Evolutionary conservation across 2,113 vertebrate genomes (phyloP), one percentile per base, ranked within the genome.

Genomic region (Ranitomeya variabilis): DNA sequence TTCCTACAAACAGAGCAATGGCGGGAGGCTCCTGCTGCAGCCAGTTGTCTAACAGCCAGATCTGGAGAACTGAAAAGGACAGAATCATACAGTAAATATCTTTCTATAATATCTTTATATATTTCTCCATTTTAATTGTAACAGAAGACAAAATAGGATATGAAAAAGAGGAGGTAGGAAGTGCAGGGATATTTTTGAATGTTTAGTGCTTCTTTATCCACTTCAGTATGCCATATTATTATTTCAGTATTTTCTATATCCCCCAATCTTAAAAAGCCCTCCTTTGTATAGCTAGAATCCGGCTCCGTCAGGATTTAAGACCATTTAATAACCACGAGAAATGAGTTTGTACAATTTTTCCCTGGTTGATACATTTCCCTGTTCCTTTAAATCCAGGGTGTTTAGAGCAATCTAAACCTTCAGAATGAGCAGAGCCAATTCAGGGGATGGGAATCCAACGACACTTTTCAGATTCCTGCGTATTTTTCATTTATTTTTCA

Each of bases 401-500:
- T 89, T 89, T 85, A 85, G 73, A 79, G 82, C 81, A 89, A 89
- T 85, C 60, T 89, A 67, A 89, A 85, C 81, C 71, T 77, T 89
- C 67, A 69, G 87, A 89, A 89, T 89, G 87, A 89, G 87, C 82
- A 85, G 81, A 85, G 73, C 59, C 87, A 89, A 89, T 89, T 89
- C 82, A 79, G 60, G 87, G 73, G 82, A 89, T 74, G 82, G 45
- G 81, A 84, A 89, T 89, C 81, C 87, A 83, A 83, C 69, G 87
- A 85, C 87, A 85, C 87, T 85, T 89, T 89, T 89, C 87, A 89
- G 87, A 89, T 89, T 89, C 87, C 87, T 89, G 73, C 69, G 81
- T 89, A 89, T 89, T 89, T 89, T 84, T 89, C 87, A 89, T 89
- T 89, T 89, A 89, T 89, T 89, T 89, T 89, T 89, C 87, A 89